A percentile compares a stretch with the other conserved stretches of the same genome.
phyloP scores from a whole-genome alignment of 2,797 vertebrate species.

The Falco concolor region DNA sequence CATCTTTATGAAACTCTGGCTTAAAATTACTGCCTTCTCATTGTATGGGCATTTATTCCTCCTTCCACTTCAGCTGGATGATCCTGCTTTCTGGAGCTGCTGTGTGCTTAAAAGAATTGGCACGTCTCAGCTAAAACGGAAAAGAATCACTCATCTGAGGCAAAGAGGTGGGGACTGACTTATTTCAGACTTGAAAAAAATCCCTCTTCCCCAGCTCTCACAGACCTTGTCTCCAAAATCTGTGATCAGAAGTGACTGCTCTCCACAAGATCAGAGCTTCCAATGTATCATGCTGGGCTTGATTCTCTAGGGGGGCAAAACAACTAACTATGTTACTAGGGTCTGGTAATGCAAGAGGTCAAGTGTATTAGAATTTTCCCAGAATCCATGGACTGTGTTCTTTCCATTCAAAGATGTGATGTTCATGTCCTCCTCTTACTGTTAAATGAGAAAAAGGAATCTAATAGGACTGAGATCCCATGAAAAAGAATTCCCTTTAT shows the following conservation, averaged over 20 bases:
- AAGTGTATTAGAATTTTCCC: not conserved
- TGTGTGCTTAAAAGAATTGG: not conserved
- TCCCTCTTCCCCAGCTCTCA: not conserved
- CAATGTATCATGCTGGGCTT: not conserved
- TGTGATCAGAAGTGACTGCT: not conserved
- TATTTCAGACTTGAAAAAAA: not conserved
- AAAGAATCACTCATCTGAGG: not conserved
- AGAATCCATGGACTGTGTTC: not conserved
- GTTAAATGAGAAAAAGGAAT: not conserved
- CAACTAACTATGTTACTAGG: not conserved
- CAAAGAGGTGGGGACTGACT: not conserved
- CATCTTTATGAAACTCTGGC: not conserved
- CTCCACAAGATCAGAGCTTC: slow-evolving; percentile 2
- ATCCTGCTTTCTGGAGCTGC: not conserved
- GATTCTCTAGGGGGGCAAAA: not conserved
- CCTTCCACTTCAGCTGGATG: not conserved
- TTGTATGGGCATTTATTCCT: not conserved
- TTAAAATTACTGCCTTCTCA: not conserved
- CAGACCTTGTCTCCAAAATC: not conserved
- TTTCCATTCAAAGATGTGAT: not conserved
- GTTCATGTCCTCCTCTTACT: not conserved
- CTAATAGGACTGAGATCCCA: not conserved
- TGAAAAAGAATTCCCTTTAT: not conserved
- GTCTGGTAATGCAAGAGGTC: not conserved
- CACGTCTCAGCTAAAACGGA: not conserved